A percentile compares a stretch with the other conserved stretches of the same genome.
Evolutionary conservation across 64 coral and sea anemone genomes (phyloP).

Genomic region (Actinia equina): DNA sequence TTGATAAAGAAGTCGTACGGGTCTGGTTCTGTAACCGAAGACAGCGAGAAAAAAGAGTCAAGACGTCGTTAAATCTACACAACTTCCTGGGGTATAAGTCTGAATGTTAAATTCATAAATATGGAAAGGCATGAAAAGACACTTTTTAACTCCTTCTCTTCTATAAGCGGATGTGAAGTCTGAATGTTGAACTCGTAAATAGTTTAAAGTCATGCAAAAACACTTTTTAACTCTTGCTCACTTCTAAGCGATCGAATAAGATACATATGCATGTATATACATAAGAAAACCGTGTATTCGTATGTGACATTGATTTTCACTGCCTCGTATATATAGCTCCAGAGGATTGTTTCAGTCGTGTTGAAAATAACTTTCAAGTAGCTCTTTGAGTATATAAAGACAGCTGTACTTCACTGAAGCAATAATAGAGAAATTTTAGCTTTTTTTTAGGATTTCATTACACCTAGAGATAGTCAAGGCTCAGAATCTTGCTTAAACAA

Average conservation of each 20-base stretch:
- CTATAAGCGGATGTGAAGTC: conserved; percentile 32
- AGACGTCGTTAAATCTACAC: conserved; percentile 88
- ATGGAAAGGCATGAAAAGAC: neutral
- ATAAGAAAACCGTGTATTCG: neutral
- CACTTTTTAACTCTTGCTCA: neutral
- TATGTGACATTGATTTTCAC: neutral
- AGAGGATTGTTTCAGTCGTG: neutral
- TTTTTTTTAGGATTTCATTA: neutral
- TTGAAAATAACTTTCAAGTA: neutral
- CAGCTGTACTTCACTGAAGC: neutral
- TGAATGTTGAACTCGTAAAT: conserved; percentile 31
- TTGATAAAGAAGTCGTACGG: conserved; percentile 95
- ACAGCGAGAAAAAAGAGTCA: conserved; percentile 97
- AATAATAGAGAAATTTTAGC: neutral
- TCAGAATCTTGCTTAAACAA: neutral
- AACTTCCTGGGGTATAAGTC: conserved; percentile 76
- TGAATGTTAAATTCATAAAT: conserved; percentile 30
- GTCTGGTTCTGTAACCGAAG: conserved; percentile 98
- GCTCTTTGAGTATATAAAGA: neutral
- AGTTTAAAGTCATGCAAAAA: neutral
- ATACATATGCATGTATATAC: neutral
- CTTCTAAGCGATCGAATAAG: neutral
- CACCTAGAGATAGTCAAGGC: neutral
- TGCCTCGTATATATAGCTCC: neutral
- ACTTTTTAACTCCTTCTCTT: neutral